Base-by-base conservation (phyloP, 2,797 vertebrate species). In the Esox masquinongy region DNA sequence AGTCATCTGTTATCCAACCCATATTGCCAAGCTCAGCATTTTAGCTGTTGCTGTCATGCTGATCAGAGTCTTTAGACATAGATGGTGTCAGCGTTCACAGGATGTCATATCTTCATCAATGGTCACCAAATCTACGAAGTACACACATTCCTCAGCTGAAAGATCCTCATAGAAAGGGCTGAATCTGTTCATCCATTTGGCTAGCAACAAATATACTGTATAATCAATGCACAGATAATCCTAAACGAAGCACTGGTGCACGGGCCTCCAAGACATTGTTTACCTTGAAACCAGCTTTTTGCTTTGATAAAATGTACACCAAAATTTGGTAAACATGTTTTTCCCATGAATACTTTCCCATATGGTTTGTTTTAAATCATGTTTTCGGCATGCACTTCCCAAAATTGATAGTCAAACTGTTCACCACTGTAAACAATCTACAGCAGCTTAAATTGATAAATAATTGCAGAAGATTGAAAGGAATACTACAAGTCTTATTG, bases 61-160 rank as follows among this genome's bases (percentile, higher is more conserved):
- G 86, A 84, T 79, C 24, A n/a, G 72, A 43, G 80, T 70, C 64
- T 74, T 70, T 74, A 74, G 72, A 29, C 68, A 69, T 70, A n/a
- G 1, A 53, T 15, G 19, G 75, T 75, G 81, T 81, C 80, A 76
- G 79, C 75, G 77, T 72, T 61, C 74, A 85, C 84, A 88, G 76
- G 77, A 82, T 74, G 82, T 87, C 87, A 85, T 83, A 94, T 96
- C 94, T 95, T 92, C 94, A 94, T 95, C 94, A 92, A 88, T 75
- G 86, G 91, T 93, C 82, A 81, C 50, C 43, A 2, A 53, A 15
- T 24, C 72, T 29, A 76, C 43, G 75, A 56, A 47, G 77, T 53
- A 11, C 70, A 81, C 83, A 74, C 84, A 83, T 87, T 88, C 84
- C 83, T 85, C 83, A 74, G 80, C 73, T 79, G 85, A 81, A 79